Evolutionary conservation across 2,888 invertebrate genomes (phyloP), one percentile per base, ranked within the genome.

Genomic region (Amiota minor): DNA sequence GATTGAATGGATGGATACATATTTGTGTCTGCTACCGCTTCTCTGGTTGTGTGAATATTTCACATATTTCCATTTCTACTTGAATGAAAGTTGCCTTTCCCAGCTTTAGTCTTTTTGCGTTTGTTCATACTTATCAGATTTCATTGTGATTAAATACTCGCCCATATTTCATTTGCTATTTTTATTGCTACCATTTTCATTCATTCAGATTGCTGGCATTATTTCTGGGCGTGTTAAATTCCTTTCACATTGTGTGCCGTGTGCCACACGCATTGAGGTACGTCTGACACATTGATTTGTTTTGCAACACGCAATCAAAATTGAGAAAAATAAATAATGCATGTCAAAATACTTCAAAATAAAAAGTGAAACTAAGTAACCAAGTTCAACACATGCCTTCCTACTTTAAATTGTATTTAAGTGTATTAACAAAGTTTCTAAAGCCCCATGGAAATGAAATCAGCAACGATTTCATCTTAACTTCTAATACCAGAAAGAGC

Each of bases 91-190:
- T 35, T 35, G 73, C 62, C 70, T 65, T 71, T 71, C 75, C 72
- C 73, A 35, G 53, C 18, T 71, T 46, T 71, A 53, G 20, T 62
- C 16, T 23, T 9, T 35, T 35, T 72, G 72, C 77, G 69, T 72
- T 47, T 75, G 72, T 79, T 72, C 14, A 61, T 61, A 23, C 56
- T 77, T 61, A 72, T 75, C 76, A 72, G 70, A 73, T 77, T 78
- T 76, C 71, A 45, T 67, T 23, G 69, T 75, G 76, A 76, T 79
- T 79, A 79, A 79, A 79, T 77, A 78, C 78, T 72, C 72, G 72
- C 46, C 55, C 76, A 75, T 78, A 74, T 77, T 77, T 80, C 75
- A 77, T 50, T 50, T 67, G 61, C 16, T 35, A 16, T 49, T 61
- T 23, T 65, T 70, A 16, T 70, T 55, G 71, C 46, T 23, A 49